Evolutionary conservation across 92 coral and sea anemone genomes (phyloP).

Genomic region (Plumapathes pennacea): DNA sequence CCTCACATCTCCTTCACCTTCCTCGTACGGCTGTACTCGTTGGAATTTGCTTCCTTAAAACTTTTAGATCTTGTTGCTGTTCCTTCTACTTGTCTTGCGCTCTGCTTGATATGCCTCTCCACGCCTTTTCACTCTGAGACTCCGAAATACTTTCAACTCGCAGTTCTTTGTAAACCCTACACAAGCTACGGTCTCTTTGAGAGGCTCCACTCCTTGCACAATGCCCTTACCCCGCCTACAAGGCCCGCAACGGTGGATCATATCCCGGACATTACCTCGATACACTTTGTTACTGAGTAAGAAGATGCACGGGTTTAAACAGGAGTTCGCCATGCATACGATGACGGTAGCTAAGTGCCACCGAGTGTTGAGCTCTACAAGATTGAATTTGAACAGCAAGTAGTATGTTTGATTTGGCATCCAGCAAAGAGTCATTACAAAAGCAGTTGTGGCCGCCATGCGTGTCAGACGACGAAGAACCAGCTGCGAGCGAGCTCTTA

Average conservation of each 20-base stretch:
- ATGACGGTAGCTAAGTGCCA: conserved; percentile 59
- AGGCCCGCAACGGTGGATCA: conserved; percentile 13
- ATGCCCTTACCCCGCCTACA: no score
- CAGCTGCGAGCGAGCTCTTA: conserved; percentile 10
- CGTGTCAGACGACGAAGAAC: conserved; percentile 56
- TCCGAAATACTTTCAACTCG: no score
- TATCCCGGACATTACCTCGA: conserved; percentile 24
- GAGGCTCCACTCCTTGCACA: no score
- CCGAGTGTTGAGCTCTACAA: conserved; percentile 43
- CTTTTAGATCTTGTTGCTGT: no score
- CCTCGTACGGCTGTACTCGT: no score
- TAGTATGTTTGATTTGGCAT: conserved; percentile 68
- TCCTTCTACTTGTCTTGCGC: no score
- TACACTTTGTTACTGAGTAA: conserved; percentile 53
- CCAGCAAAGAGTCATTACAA: conserved; percentile 69
- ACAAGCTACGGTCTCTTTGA: no score
- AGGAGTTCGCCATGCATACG: conserved; percentile 52
- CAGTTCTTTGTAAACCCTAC: no score
- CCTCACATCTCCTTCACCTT: no score
- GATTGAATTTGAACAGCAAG: conserved; percentile 57
- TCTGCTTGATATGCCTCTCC: no score
- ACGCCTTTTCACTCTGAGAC: no score
- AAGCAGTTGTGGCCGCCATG: conserved; percentile 73
- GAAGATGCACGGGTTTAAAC: conserved; percentile 64
- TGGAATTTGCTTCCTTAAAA: no score